Evolutionary conservation across 30 jellyfish, hydroid and myxozoan species (phyloP), one percentile per base, ranked within the genome.

Genomic region (Hydractinia echinata): DNA sequence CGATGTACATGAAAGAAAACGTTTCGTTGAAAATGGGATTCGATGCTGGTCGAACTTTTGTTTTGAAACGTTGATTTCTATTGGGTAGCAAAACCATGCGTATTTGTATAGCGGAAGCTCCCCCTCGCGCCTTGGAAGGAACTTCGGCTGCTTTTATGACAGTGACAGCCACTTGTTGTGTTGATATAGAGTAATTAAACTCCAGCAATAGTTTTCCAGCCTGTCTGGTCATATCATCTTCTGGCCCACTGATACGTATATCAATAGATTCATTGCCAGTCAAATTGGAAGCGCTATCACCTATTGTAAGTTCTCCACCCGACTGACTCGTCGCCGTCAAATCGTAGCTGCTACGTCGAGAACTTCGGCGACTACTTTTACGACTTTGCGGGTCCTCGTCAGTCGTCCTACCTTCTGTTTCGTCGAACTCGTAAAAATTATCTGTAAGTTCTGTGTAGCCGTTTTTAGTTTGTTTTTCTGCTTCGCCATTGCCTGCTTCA

Each of bases 91-190:
- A 62, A 19, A 90, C 97, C 21, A 90, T 79, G 69, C 97, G 95
- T 21, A 90, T 94, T 85, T 90, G 97, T 19, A 84, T 90, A 52
- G 97, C 90, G 11, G 97, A 90, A 5, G 97, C 92, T 10, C 97
- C 97, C 16, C 97, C 97, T 1, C 97, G 89, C 20, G 97, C 97
- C 82, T 87, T 90, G 11, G 97, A 90, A 4, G 97, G 97, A 39
- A 90, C 82, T 49, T 90, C 97, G 9, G 95, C 95, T 4, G 97
- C 97, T 54, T 92, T 83, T 4, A 90, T 70, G 66, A 90, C 88
- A 10, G 92, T 78, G 52, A 90, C 94, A 61, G 80, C 69, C 5
- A 90, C 87, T 69, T 90, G 86, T n/a, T 90, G 84, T 1, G 97
- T 77, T 10, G 92, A 54, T 10, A 94, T 84, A 62, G 92, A 81